Base-by-base conservation (phyloP, 2,113 vertebrate species). In the Festucalex cinctus region DNA sequence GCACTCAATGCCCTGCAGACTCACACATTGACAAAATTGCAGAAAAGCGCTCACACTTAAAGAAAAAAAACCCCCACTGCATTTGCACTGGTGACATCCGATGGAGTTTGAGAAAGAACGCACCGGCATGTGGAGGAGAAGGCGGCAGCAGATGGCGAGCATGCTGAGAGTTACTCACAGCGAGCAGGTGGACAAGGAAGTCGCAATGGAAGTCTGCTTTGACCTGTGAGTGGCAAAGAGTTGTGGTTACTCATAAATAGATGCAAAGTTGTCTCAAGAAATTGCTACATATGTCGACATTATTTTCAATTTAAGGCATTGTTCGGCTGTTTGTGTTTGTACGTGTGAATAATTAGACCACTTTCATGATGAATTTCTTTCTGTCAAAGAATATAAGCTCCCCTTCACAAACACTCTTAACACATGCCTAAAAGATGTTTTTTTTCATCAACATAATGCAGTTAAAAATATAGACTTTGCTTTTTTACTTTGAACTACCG, bases 171-270 rank as follows among this genome's bases (percentile, higher is more conserved):
- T 65, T 82, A 81, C 82, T 86, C 82, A 81, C 85, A 37, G 74
- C 20, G 74, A 72, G 78, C 83, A 84, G 82, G 83, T 85, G 78
- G 79, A 83, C 35, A 24, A 59, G 71, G 76, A 74, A 78, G 72
- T 70, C 54, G 20, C 64, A 63, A 17, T 28, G 61, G 46, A 79
- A 65, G 67, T 81, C 70, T 13, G 66, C 75, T 2, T 48, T 65
- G 53, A 82, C 82, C 84, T 81, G 75, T 75, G 70, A 86, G 76
- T 51, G 76, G 66, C 60, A 43, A 62, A 62, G 13, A 62, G 39
- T 62, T 26, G 14, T 43, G 39, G 39, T 62, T 62, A 62, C 39
- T 62, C 60, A 62, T 62, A 9, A 57, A 56, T 28, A 53, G n/a
- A 53, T 8, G 10, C 26, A 57, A 57, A 32, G 14, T 17, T 57